phyloP scores from a whole-genome alignment of 2,113 vertebrate species.

The Tetrao urogallus region DNA sequence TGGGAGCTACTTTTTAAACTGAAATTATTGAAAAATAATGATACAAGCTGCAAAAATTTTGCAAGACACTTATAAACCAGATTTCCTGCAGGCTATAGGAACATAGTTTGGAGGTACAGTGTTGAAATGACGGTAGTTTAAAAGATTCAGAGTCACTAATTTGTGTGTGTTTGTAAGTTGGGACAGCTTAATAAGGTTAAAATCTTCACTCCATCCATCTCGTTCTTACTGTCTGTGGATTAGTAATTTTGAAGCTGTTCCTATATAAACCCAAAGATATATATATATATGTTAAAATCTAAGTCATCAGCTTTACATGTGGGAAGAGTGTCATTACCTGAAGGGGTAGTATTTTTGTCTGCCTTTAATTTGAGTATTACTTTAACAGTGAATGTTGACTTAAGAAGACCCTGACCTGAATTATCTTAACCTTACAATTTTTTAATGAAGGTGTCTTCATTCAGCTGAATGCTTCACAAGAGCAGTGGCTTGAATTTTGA shows the following conservation, averaged over 20 bases:
- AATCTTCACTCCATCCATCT: not conserved
- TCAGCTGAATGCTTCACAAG: not conserved
- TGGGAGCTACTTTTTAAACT: not conserved
- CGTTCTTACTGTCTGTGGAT: not conserved
- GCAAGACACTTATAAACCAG: fast-evolving
- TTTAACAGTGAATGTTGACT: not conserved
- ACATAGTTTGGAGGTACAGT: not conserved
- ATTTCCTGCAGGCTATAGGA: not conserved
- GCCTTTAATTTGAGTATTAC: not conserved
- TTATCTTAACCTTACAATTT: not conserved
- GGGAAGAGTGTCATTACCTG: not conserved
- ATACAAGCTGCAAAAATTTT: not conserved
- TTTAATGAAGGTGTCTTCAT: not conserved
- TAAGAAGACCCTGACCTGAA: not conserved
- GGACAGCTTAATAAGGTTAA: not conserved
- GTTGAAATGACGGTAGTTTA: not conserved
- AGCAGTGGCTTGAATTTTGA: not conserved
- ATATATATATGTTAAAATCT: not conserved
- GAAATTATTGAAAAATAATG: not conserved
- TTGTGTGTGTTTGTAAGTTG: fast-evolving
- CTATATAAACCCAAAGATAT: not conserved
- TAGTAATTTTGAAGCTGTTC: not conserved
- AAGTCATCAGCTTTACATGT: not conserved
- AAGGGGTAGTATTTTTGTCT: not conserved
- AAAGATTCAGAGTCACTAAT: not conserved